Evolutionary conservation across 2,888 invertebrate genomes (phyloP), one percentile per base, ranked within the genome.

Genomic region (Metallyticus violacea): DNA sequence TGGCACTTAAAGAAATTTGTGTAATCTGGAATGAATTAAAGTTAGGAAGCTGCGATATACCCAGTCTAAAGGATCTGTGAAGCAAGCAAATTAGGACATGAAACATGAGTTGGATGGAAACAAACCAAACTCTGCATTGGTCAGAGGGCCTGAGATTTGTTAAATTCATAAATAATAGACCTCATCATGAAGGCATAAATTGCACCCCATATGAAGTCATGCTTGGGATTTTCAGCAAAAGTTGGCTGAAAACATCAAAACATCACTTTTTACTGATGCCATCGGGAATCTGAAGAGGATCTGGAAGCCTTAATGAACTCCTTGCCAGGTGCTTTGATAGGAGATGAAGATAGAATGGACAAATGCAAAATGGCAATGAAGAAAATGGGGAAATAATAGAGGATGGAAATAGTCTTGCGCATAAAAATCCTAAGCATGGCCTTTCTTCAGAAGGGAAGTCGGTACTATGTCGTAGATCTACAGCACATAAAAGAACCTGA

Each of bases 121-220:
- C 89, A 79, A 91, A 91, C 80, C 89, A 90, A n/a, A 90, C 89
- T 7, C 90, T 81, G n/a, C 76, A 90, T 22, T 87, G 92, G 92
- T 90, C 90, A 15, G 90, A 91, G 89, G 92, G 91, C 15, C 88
- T 91, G 85, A 84, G 89, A 77, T 92, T 91, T 89, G 89, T 92
- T 26, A 88, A 89, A n/a, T n/a, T n/a, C n/a, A n/a, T n/a, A n/a
- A n/a, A n/a, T n/a, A n/a, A n/a, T n/a, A n/a, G n/a, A n/a, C n/a
- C n/a, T n/a, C n/a, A n/a, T 88, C 91, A 91, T 88, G 27, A 88
- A 78, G 91, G 90, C 79, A 92, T 92, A 82, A 90, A 90, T 40
- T 88, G 89, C 86, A 89, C 89, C 84, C 91, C 91, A 40, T 91
- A 90, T 88, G 89, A 91, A 89, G 91, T 91, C 6, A 89, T 91